phyloP scores from a whole-genome alignment of 2,113 vertebrate genomes.

The Ammospiza nelsoni region DNA sequence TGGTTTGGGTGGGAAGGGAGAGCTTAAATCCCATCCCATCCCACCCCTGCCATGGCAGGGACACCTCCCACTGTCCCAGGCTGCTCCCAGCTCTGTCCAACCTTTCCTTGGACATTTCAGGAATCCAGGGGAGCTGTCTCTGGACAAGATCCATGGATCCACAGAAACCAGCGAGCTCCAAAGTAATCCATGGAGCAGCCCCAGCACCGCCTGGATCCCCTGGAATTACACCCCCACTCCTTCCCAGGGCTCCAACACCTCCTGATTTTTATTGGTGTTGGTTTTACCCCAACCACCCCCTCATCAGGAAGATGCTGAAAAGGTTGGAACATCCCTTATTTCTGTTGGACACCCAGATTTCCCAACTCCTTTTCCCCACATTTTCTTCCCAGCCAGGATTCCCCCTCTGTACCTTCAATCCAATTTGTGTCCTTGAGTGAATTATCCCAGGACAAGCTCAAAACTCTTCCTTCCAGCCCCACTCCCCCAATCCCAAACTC shows the following conservation, averaged over 20 bases:
- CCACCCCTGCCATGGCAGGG: not conserved
- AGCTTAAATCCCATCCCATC: not conserved
- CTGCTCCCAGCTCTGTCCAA: not conserved
- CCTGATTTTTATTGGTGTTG: not conserved
- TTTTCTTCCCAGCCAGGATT: not conserved
- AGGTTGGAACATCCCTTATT: not conserved
- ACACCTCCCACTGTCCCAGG: not conserved
- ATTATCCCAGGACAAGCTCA: not conserved
- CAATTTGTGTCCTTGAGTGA: not conserved
- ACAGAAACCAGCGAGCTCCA: not conserved
- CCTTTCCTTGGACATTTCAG: not conserved
- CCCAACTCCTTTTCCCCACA: not conserved
- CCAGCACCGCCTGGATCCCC: accelerated
- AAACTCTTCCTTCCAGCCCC: not conserved
- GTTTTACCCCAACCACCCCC: not conserved
- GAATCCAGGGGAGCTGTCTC: too few species aligned
- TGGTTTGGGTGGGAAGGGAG: not conserved
- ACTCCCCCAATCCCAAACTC: not conserved
- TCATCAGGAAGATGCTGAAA: not conserved
- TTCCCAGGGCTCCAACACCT: not conserved
- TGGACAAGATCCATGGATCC: not conserved
- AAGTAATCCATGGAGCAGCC: not conserved
- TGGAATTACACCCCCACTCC: not conserved
- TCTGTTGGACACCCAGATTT: accelerated
- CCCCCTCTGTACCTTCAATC: not conserved